These are phyloP conservation scores for Lucilia sericata DNA, from an alignment of 1,140 invertebrate species.

Conservation along the genomic window DNA sequence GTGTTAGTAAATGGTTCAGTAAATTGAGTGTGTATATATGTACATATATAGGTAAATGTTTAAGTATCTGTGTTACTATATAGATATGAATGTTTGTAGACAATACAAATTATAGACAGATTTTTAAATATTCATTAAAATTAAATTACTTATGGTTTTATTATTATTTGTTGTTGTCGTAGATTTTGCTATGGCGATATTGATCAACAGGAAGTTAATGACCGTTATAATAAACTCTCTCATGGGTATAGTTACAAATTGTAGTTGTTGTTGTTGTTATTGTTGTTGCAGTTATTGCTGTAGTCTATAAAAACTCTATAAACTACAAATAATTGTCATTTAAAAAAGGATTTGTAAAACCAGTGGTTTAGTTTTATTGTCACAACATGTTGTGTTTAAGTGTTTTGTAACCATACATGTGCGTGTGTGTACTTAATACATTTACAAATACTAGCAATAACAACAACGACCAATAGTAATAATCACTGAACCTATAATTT, in stretches of 20 bases:
- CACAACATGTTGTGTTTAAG: constrained; percentile 17
- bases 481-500: background rate
- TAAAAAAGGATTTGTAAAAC: constrained; percentile 37
- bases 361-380: constrained; percentile 35
- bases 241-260: constrained; percentile 10
- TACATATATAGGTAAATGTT: too few relatives aligned
- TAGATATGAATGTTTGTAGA: background rate
- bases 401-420: background rate
- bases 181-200: background rate
- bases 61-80: too few relatives aligned
- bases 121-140: constrained; percentile 12
- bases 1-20: background rate
- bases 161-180: background rate
- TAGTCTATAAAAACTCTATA: background rate
- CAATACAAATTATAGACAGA: background rate
- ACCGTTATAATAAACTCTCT: constrained; percentile 31
- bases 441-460: background rate
- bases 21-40: background rate
- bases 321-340: constrained; percentile 25
- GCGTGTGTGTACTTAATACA: background rate
- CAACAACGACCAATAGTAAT: background rate
- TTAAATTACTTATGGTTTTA: background rate
- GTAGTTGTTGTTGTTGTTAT: background rate
- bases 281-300: constrained; percentile 4
- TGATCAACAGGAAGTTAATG: constrained; percentile 35